phyloP scores from a whole-genome alignment of 30 jellyfish, hydroid and myxozoan species.

The Hydractinia echinata region DNA sequence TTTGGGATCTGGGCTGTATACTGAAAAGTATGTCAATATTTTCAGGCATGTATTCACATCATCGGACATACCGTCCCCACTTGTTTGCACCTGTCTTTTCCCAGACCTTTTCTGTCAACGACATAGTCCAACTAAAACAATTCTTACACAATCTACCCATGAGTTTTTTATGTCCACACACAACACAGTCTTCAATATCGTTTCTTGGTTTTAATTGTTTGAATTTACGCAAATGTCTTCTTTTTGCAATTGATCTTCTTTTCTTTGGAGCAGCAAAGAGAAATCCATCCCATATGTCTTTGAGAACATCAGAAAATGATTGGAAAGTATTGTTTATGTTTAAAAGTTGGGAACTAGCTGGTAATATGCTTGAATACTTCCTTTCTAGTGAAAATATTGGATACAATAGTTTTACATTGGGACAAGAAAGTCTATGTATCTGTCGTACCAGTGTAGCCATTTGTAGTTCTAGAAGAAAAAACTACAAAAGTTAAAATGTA shows the following conservation, averaged over 20 bases:
- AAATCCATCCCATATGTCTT: slow-evolving; percentile 46
- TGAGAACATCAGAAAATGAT: neutral
- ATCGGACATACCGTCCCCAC: slow-evolving; percentile 24
- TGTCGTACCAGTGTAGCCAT: no score
- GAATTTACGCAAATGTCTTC: slow-evolving; percentile 43
- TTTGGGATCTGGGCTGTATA: no score
- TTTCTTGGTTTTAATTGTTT: slow-evolving; percentile 72
- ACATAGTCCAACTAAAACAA: slow-evolving; percentile 54
- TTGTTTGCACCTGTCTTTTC: slow-evolving; percentile 40
- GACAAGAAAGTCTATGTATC: no score
- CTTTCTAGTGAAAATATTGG: no score
- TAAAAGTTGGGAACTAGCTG: slow-evolving; percentile 11
- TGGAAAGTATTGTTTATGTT: neutral
- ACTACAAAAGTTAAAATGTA: no score
- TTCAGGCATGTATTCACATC: no score
- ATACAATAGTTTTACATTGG: no score
- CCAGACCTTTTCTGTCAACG: slow-evolving; percentile 42
- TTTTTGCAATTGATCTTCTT: slow-evolving; percentile 63
- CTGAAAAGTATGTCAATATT: no score
- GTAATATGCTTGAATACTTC: neutral
- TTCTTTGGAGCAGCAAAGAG: slow-evolving; percentile 91
- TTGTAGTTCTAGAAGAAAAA: no score
- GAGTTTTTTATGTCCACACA: slow-evolving; percentile 73
- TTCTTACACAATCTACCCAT: slow-evolving; percentile 69
- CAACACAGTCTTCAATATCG: slow-evolving; percentile 88